These are phyloP conservation scores for Crocuta crocuta DNA, from an alignment of 2,113 vertebrate species.

Conservation along the genomic window DNA sequence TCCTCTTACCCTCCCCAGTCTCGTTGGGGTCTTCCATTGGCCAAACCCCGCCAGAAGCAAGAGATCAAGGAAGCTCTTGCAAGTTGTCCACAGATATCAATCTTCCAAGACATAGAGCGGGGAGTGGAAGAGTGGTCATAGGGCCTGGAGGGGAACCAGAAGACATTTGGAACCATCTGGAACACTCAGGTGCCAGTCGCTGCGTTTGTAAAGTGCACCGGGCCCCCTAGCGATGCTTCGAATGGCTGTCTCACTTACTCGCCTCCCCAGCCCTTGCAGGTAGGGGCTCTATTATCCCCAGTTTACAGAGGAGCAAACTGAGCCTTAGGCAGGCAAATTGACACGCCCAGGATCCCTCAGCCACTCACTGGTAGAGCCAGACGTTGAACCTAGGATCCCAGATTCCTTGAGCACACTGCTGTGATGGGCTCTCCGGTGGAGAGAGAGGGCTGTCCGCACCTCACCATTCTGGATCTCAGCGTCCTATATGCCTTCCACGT, in stretches of 20 bases:
- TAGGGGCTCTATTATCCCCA: too few relatives aligned
- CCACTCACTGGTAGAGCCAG: neutral
- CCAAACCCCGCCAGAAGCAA: neutral
- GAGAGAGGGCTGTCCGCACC: neutral
- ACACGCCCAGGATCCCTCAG: neutral
- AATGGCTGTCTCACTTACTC: neutral
- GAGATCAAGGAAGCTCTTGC: neutral
- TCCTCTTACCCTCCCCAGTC: neutral
- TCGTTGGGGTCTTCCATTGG: neutral
- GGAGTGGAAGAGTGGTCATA: neutral
- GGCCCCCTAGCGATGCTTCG: neutral
- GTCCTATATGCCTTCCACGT: fast-evolving
- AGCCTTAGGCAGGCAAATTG: fast-evolving
- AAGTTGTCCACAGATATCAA: fast-evolving
- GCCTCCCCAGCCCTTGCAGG: neutral
- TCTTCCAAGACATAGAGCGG: neutral
- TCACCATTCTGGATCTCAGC: neutral
- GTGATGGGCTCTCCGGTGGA: neutral
- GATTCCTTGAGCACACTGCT: neutral
- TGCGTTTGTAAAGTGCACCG: neutral
- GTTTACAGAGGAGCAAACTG: neutral
- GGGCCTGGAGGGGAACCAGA: neutral
- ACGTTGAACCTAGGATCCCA: neutral
- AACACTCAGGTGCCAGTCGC: fast-evolving
- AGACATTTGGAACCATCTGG: neutral